Conservation (phyloP, 2,113 vertebrate genomes). For the Corythoichthys intestinalis region DNA sequence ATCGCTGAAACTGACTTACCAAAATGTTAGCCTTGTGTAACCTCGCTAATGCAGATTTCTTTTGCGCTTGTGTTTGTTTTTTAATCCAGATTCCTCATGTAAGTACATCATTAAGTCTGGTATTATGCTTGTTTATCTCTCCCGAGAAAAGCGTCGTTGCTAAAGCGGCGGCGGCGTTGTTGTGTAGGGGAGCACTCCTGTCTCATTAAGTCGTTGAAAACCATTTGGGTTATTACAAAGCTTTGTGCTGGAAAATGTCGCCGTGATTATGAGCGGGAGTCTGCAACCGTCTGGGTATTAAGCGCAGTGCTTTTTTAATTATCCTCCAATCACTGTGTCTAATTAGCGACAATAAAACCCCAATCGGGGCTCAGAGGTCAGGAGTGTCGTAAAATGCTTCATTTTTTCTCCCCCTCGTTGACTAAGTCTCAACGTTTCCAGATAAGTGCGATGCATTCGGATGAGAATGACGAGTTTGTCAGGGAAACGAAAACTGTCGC, state of each 20-base stretch:
- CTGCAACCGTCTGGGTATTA: conserved; percentile 10
- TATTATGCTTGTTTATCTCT: background rate
- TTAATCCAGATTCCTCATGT: background rate
- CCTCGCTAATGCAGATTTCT: too few relatives aligned
- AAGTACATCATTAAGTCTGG: background rate
- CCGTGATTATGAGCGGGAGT: conserved; percentile 2
- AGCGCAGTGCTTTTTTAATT: conserved; percentile 33
- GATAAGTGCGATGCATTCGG: background rate
- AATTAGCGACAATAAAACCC: conserved; percentile 27
- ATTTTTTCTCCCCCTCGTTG: background rate
- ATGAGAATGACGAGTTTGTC: background rate
- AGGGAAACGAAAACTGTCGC: background rate
- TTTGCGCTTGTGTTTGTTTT: too few relatives aligned
- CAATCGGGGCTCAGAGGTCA: conserved; percentile 25
- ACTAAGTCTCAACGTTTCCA: background rate
- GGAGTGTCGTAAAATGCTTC: background rate
- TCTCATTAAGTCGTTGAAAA: conserved; percentile 1
- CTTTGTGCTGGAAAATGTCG: background rate
- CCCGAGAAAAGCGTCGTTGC: background rate
- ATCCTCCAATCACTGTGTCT: conserved; percentile 25
- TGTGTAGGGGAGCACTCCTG: background rate
- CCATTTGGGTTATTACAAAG: conserved; percentile 3
- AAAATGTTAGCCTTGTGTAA: too few relatives aligned
- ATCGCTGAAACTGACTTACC: too few relatives aligned
- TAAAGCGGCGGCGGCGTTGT: background rate